Evolutionary conservation across 2,888 invertebrate genomes (phyloP).

Genomic region (Hyppa rectilinea): DNA sequence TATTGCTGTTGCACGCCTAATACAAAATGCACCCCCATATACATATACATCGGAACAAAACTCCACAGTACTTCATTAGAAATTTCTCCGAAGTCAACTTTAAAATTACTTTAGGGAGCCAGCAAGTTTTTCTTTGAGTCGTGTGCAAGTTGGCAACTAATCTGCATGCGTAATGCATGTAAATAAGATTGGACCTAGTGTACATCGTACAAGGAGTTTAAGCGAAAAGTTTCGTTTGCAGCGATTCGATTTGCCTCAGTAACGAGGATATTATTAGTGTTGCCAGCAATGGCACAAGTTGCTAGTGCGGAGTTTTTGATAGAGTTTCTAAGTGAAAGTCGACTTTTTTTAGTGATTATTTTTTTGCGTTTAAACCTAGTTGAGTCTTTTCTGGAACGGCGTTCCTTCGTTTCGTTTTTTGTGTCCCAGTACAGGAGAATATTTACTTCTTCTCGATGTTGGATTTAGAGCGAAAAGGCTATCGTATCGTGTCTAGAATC

Average conservation of each 20-base stretch:
- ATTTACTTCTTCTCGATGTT: no score
- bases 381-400: no score
- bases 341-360: constrained; percentile 35
- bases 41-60: constrained; percentile 53
- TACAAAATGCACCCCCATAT: constrained; percentile 54
- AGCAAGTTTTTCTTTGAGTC: constrained; percentile 80
- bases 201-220: constrained; percentile 65
- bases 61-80: constrained; percentile 70
- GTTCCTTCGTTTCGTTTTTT: no score
- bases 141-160: constrained; percentile 78
- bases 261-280: constrained; percentile 62
- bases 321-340: constrained; percentile 31
- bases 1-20: constrained; percentile 5
- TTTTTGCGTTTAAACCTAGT: constrained; percentile 13
- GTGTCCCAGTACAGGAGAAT: no score
- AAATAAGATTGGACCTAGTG: constrained; percentile 74
- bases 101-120: constrained; percentile 76
- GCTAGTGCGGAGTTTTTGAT: constrained; percentile 31
- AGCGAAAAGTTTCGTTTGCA: constrained; percentile 64
- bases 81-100: constrained; percentile 75
- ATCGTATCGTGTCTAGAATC: no score
- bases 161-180: constrained; percentile 84
- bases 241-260: constrained; percentile 61
- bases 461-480: no score
- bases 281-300: constrained; percentile 31